Evolutionary conservation across 2,888 invertebrate species (phyloP), one percentile per base, ranked within the genome.

Genomic region (Balanococcus diminutus): DNA sequence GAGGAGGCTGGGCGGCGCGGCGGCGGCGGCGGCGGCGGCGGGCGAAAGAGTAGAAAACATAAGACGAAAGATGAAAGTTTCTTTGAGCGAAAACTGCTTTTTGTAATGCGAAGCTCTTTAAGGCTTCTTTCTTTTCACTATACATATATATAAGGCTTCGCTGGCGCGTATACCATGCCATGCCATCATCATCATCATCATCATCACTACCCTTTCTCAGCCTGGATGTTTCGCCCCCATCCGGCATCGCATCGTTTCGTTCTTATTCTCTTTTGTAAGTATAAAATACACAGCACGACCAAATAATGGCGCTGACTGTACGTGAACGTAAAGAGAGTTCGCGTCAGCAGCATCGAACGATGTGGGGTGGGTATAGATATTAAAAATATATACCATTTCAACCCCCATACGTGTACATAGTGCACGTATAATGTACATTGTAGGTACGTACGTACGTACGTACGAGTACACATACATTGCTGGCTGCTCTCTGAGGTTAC

Each of bases 81-180:
- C 84, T 84, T 84, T 84, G 75, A 84, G 46, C 84, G 75, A 46
- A 42, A 61, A 72, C 75, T 84, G 72, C 84, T 84, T 84, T 84
- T 84, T 84, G 84, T 84, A 84, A 84, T 75, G 84, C 75, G 84
- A 84, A 84, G 84, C 84, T 84, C 84, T 84, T 84, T 84, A 84
- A 84, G 84, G 84, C 75, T 84, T 84, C 75, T 84, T 84, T 84
- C 72, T 84, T 72, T 75, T 46, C 67, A 32, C 39, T 19, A n/a
- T 25, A 28, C 28, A 22, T 11, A 28, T 9, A 25, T 28, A 75
- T 16, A 79, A 79, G 79, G 19, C 19, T 32, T 75, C 36, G 79
- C 32, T 14, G 28, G 16, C 39, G 28, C 36, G 36, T 39, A 51
- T 51, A 51, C 51, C 51, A n/a, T n/a, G 51, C 19, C 51, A 19